Percentiles rank a stretch among this genome's conserved stretches.
phyloP scores from a whole-genome alignment of 2,888 invertebrate genomes.

The Acronicta psi region DNA sequence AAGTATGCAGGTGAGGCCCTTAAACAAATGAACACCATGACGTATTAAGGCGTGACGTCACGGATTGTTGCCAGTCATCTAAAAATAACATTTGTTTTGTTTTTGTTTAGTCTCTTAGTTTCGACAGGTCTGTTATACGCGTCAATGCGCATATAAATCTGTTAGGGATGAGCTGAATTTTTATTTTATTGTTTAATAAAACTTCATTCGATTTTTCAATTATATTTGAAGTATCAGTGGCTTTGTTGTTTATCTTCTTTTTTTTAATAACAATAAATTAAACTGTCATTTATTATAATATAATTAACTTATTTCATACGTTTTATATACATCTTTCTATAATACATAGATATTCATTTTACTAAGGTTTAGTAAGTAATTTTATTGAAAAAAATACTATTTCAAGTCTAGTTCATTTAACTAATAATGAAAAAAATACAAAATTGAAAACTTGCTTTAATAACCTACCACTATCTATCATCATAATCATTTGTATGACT shows the following conservation, averaged over 20 bases:
- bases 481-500: background rate
- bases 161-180: background rate
- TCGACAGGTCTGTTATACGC: constrained; percentile 44
- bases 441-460: constrained; percentile 12
- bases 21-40: constrained; percentile 17
- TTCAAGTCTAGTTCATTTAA: too few relatives aligned
- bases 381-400: too few relatives aligned
- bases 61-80: constrained; percentile 19
- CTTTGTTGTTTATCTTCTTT: background rate
- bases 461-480: constrained; percentile 10
- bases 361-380: too few relatives aligned
- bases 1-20: constrained; percentile 16
- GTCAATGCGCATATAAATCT: constrained; percentile 11
- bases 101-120: constrained; percentile 31
- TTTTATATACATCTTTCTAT: too few relatives aligned
- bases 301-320: too few relatives aligned
- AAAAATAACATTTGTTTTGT: constrained; percentile 15
- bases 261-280: too few relatives aligned
- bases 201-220: background rate
- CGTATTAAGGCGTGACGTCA: constrained; percentile 29
- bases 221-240: background rate
- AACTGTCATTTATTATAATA: too few relatives aligned
- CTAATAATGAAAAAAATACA: background rate
- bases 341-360: too few relatives aligned
- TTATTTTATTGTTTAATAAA: constrained; percentile 2